Evolutionary conservation across 1,140 invertebrate genomes (phyloP), one percentile per base, ranked within the genome.

Genomic region (Camponotus pennsylvanicus): DNA sequence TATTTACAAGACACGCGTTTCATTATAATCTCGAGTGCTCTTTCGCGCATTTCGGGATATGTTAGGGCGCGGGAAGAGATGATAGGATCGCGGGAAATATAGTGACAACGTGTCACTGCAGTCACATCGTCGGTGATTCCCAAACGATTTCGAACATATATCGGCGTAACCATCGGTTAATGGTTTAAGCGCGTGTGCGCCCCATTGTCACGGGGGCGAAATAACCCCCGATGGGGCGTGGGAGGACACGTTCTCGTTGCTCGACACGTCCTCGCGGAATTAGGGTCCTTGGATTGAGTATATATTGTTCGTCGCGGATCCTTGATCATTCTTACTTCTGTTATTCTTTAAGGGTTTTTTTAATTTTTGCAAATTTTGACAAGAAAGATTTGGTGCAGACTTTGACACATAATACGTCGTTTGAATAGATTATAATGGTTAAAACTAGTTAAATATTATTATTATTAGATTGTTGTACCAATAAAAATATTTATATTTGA

Each of bases 101-200:
- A 66, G 79, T 78, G 79, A 87, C 78, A 57, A 55, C 64, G 70
- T 87, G 70, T 83, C 76, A 88, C 21, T 57, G 69, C 45, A 59
- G 86, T 88, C 76, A 49, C 11, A 84, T 85, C 49, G 86, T 32
- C 79, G 71, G n/a, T 85, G 88, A 88, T 85, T 89, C 73, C 73
- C 52, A 34, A 83, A 84, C 70, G 80, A 67, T 69, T 76, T 83
- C 15, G 52, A 61, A 83, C 61, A 61, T 78, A 66, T 86, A 90
- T 90, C 89, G 67, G 84, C 87, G 84, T 90, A 88, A 90, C 89
- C 63, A 90, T 91, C 89, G 78, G 73, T 90, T 91, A 90, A 91
- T 86, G 89, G 83, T 21, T 75, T 42, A 78, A 76, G 71, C 89
- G 87, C 87, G 89, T 91, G 86, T 86, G 49, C 76, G 42, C 40